Percentiles rank a stretch among this genome's conserved stretches.
Evolutionary conservation across 2,888 invertebrate species (phyloP).

Genomic region (Metellina segmentata): DNA sequence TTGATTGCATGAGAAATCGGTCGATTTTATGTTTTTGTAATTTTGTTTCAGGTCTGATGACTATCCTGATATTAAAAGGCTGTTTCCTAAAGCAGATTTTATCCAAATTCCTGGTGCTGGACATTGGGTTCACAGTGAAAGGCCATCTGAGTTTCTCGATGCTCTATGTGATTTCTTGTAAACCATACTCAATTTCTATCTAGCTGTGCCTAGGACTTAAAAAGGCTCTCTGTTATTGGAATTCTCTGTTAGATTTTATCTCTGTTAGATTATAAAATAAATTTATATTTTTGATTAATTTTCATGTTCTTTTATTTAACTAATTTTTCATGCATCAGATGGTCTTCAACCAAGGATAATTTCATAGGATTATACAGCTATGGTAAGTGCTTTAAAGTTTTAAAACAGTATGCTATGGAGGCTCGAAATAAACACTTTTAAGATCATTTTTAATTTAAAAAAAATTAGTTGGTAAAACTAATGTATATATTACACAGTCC

Average conservation of each 20-base stretch:
- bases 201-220: neutral
- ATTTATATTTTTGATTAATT: neutral
- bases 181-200: neutral
- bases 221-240: neutral
- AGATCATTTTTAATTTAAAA: no score
- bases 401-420: no score
- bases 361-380: no score
- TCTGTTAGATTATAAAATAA: neutral
- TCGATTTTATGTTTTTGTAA: neutral
- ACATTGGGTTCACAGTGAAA: slow-evolving; percentile 96
- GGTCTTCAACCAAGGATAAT: no score
- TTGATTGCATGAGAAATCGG: no score
- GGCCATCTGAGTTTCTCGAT: slow-evolving; percentile 89
- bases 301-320: neutral
- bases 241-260: slow-evolving; percentile 8
- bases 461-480: no score
- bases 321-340: neutral
- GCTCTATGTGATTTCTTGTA: slow-evolving; percentile 84
- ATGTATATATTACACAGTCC: no score
- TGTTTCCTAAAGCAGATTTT: slow-evolving; percentile 88
- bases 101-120: slow-evolving; percentile 89
- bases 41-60: slow-evolving; percentile 67
- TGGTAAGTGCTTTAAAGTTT: no score
- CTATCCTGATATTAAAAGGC: slow-evolving; percentile 84
- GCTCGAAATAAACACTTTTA: no score